Percentiles rank a stretch among this genome's conserved stretches.
phyloP scores from a whole-genome alignment of 2,797 vertebrate genomes.

The Danio choprae region DNA sequence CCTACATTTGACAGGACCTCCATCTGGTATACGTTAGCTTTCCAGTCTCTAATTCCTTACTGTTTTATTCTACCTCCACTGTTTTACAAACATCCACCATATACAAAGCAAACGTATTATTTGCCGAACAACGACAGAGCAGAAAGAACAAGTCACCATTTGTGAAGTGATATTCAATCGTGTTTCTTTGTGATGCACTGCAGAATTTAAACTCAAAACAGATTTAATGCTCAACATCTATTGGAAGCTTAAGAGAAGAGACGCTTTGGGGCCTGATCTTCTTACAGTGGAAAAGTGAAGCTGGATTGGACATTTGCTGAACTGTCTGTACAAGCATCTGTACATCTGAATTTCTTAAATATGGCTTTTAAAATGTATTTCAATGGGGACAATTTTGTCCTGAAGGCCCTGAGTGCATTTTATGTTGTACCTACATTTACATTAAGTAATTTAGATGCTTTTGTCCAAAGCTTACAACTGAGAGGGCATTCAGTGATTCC shows the following conservation, averaged over 20 bases:
- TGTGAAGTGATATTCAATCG: not conserved
- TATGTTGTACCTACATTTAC: no score
- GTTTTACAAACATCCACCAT: slow-evolving; percentile 37
- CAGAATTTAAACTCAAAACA: slow-evolving; percentile 2
- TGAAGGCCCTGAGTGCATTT: no score
- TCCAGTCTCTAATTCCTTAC: slow-evolving; percentile 51
- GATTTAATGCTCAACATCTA: slow-evolving; percentile 39
- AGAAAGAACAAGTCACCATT: not conserved
- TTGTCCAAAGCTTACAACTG: no score
- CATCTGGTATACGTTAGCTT: slow-evolving; percentile 57
- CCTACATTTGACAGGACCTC: slow-evolving; percentile 39
- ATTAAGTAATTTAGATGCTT: no score
- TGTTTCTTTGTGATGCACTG: not conserved
- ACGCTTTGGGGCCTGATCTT: slow-evolving; percentile 10
- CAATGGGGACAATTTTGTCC: no score
- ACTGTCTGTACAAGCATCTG: slow-evolving; percentile 28
- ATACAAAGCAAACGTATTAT: slow-evolving; percentile 26
- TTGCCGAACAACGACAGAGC: slow-evolving; percentile 13
- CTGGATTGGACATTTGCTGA: slow-evolving; percentile 57
- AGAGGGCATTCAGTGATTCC: no score
- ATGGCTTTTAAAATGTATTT: no score
- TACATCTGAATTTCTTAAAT: slow-evolving; percentile 2
- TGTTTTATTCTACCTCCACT: slow-evolving; percentile 47
- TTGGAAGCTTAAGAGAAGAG: slow-evolving; percentile 49
- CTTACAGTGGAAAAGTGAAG: slow-evolving; percentile 18